phyloP scores from a whole-genome alignment of 2,113 vertebrate genomes.

The Ciconia maguari region DNA sequence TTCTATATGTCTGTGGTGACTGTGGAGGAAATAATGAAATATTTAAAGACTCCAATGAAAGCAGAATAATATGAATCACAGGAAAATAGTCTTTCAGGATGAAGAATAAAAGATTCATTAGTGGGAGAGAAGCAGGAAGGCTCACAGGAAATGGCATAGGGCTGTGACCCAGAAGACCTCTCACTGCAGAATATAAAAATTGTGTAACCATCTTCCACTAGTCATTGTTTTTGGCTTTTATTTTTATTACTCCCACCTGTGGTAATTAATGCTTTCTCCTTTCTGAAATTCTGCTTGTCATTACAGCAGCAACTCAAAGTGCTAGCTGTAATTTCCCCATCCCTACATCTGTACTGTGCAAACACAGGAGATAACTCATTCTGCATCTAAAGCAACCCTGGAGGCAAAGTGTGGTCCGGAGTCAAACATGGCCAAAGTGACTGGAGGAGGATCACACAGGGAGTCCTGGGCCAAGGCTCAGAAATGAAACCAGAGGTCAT shows the following conservation, averaged over 20 bases:
- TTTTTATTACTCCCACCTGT: neutral
- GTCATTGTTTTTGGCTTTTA: neutral
- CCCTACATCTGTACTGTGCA: neutral
- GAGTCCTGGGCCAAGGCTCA: neutral
- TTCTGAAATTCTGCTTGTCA: neutral
- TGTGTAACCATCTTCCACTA: neutral
- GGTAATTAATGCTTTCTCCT: neutral
- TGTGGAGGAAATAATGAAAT: neutral
- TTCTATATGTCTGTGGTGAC: neutral
- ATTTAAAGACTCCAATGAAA: neutral
- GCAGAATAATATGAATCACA: neutral
- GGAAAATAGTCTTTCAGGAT: neutral
- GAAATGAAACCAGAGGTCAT: neutral
- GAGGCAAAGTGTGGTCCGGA: neutral
- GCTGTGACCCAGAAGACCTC: neutral
- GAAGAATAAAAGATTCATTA: neutral
- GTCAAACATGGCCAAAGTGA: neutral
- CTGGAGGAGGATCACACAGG: neutral
- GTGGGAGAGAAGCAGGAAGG: neutral
- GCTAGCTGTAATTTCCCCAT: neutral
- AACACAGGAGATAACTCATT: neutral
- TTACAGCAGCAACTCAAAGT: neutral
- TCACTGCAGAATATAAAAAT: neutral
- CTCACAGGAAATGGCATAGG: neutral
- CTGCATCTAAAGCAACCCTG: neutral